Evolutionary conservation across 2,797 vertebrate genomes (phyloP).

Genomic region (Orientallactaga sibirica): DNA sequence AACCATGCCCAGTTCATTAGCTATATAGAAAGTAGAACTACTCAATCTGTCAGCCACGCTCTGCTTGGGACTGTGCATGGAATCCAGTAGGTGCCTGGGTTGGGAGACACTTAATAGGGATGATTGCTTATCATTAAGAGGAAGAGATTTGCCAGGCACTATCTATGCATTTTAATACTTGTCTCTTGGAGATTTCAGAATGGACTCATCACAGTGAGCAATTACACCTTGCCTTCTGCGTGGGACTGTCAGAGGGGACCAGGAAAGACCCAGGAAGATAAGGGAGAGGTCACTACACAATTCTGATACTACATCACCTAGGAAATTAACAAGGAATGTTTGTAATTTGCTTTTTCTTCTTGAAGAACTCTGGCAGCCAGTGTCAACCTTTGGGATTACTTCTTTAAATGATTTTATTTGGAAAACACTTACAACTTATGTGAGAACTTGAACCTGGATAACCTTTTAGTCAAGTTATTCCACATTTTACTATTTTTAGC

Average conservation of each 20-base stretch:
- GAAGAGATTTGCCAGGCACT: slow-evolving; percentile 62
- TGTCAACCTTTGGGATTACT: slow-evolving; percentile 28
- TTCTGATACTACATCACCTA: not conserved
- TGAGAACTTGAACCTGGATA: slow-evolving; percentile 28
- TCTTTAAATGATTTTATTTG: slow-evolving; percentile 45
- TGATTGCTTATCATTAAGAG: slow-evolving; percentile 53
- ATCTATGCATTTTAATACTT: slow-evolving; percentile 40
- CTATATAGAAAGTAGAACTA: slow-evolving; percentile 32
- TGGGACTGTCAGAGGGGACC: not conserved
- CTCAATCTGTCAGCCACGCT: not conserved
- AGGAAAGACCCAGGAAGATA: slow-evolving; percentile 46
- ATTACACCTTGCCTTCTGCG: not conserved
- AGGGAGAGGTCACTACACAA: slow-evolving; percentile 25
- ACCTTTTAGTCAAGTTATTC: not conserved
- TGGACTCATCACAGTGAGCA: not conserved
- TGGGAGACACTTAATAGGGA: slow-evolving; percentile 66
- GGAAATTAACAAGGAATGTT: slow-evolving; percentile 37
- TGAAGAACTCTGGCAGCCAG: slow-evolving; percentile 35
- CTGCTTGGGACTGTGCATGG: not conserved
- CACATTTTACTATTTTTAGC: not conserved
- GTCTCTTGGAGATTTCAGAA: not conserved
- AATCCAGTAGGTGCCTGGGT: slow-evolving; percentile 23
- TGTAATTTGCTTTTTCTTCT: slow-evolving; percentile 39
- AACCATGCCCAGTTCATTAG: slow-evolving; percentile 74
- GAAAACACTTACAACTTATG: slow-evolving; percentile 54